Evolutionary conservation across 2,797 vertebrate genomes (phyloP).

Genomic region (Neopelma chrysocephalum): DNA sequence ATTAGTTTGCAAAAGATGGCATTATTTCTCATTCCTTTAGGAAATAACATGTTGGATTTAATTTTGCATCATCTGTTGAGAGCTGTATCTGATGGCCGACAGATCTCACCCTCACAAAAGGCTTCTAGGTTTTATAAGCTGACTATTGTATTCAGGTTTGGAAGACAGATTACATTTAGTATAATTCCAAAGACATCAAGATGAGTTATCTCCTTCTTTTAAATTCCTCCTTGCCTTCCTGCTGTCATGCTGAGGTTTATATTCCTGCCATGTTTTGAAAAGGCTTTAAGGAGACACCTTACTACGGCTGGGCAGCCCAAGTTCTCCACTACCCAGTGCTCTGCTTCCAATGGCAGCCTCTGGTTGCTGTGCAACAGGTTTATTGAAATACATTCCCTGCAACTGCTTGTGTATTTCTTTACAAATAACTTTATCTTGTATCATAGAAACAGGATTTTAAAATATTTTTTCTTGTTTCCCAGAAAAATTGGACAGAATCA

Average conservation of each 20-base stretch:
- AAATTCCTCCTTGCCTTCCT: not conserved
- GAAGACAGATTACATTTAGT: not conserved
- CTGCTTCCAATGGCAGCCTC: not conserved
- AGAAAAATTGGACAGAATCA: not conserved
- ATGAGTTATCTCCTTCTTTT: not conserved
- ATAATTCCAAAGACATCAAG: not conserved
- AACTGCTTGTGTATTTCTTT: not conserved
- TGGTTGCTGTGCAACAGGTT: fast-evolving
- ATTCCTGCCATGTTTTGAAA: not conserved
- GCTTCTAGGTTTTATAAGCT: not conserved
- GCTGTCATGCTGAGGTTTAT: not conserved
- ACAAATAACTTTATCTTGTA: not conserved
- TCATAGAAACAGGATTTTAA: not conserved
- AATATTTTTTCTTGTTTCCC: not conserved
- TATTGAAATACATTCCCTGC: not conserved
- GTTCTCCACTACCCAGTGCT: not conserved
- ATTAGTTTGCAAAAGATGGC: not conserved
- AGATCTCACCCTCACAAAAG: not conserved
- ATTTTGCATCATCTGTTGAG: not conserved
- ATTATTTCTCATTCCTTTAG: not conserved
- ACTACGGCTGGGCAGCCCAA: not conserved
- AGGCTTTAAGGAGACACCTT: not conserved
- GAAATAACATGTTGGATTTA: not conserved
- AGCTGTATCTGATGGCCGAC: not conserved
- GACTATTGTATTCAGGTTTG: not conserved